Percentiles rank a stretch among this genome's conserved stretches.
phyloP scores from a whole-genome alignment of 2,888 invertebrate genomes.

The Acrobasis consociella region DNA sequence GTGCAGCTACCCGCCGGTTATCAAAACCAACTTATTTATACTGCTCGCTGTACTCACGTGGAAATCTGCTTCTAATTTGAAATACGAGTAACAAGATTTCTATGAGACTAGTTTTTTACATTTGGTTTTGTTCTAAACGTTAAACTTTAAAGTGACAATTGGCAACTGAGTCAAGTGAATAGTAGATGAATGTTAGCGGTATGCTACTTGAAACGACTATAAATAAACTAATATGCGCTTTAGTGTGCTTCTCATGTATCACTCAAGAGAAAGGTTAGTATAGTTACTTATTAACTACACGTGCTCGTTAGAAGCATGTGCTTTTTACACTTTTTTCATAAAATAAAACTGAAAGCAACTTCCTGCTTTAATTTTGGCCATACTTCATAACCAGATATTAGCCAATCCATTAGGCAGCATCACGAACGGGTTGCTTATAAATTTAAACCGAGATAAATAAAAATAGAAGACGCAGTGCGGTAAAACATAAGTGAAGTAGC shows the following conservation, averaged over 20 bases:
- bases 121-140: too few relatives aligned
- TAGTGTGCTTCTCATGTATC: too few relatives aligned
- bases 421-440: slow-evolving; percentile 1
- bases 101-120: too few relatives aligned
- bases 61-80: slow-evolving; percentile 29
- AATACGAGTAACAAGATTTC: too few relatives aligned
- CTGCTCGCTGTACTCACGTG: slow-evolving; percentile 39
- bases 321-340: background rate
- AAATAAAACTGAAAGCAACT: slow-evolving; percentile 3
- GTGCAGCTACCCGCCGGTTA: slow-evolving; percentile 65
- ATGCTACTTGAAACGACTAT: too few relatives aligned
- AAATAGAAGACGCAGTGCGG: background rate
- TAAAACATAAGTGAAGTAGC: background rate
- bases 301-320: background rate
- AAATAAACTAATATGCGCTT: too few relatives aligned
- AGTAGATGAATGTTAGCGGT: too few relatives aligned
- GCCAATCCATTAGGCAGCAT: slow-evolving; percentile 15
- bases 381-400: slow-evolving; percentile 10
- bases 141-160: too few relatives aligned
- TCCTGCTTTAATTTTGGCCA: slow-evolving; percentile 11
- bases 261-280: background rate
- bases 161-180: too few relatives aligned
- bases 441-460: slow-evolving; percentile 5
- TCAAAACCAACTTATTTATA: slow-evolving; percentile 51
- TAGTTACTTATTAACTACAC: background rate